Evolutionary conservation across 2,797 vertebrate genomes (phyloP).

Genomic region (Ctenosaura bakeri): DNA sequence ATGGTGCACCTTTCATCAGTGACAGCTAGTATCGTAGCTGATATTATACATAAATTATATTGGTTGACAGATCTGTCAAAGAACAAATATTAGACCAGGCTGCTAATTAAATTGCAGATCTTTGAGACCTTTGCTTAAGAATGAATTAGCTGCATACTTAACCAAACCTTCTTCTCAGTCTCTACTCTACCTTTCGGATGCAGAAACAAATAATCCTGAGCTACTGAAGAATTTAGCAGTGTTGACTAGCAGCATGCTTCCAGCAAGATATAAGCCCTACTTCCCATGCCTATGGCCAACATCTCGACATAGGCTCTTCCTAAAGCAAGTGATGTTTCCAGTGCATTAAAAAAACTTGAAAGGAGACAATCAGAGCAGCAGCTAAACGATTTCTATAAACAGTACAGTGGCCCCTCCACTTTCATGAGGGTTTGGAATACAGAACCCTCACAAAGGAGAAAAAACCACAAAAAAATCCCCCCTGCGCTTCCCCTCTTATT

Average conservation of each 20-base stretch:
- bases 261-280: neutral
- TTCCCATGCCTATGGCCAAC: neutral
- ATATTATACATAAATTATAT: neutral
- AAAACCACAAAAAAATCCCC: too few relatives aligned
- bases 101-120: constrained; percentile 5
- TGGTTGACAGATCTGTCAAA: neutral
- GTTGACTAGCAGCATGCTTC: constrained; percentile 17
- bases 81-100: neutral
- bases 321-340: neutral
- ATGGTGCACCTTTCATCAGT: too few relatives aligned
- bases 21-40: too few relatives aligned
- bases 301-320: too few relatives aligned
- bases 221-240: neutral
- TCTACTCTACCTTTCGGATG: neutral
- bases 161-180: neutral
- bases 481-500: too few relatives aligned
- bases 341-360: neutral
- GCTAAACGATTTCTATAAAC: neutral
- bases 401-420: too few relatives aligned
- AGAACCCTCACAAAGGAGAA: too few relatives aligned
- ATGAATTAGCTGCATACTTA: neutral
- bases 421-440: too few relatives aligned
- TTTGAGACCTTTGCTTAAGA: neutral
- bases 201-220: constrained; percentile 18
- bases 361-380: neutral